phyloP scores from a whole-genome alignment of 2,113 vertebrate genomes.

The Castor canadensis region DNA sequence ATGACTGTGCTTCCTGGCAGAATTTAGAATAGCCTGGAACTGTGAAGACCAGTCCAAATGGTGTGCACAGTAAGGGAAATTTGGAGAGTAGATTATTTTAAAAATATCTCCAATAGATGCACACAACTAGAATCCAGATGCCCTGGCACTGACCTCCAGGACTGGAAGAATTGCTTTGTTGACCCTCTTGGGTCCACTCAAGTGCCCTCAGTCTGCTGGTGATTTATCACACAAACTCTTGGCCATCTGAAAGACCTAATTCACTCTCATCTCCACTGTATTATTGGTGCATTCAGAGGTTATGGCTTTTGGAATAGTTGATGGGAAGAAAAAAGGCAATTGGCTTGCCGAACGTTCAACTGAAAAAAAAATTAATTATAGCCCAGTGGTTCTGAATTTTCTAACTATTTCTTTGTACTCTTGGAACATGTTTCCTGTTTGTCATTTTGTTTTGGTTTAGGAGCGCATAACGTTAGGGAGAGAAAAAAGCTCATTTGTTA shows the following conservation, averaged over 20 bases:
- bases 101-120: background rate
- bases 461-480: background rate
- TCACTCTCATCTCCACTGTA: background rate
- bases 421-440: background rate
- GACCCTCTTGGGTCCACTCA: background rate
- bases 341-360: background rate
- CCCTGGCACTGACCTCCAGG: background rate
- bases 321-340: background rate
- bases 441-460: background rate
- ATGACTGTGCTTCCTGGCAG: background rate
- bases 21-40: background rate
- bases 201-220: background rate
- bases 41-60: background rate
- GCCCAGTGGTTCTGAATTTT: background rate
- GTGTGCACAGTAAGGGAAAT: background rate
- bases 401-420: background rate
- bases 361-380: background rate
- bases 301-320: conserved; percentile 5
- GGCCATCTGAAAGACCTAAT: conserved; percentile 15
- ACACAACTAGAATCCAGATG: background rate
- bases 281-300: background rate
- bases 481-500: background rate
- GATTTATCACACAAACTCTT: conserved; percentile 19
- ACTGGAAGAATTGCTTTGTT: background rate
- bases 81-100: background rate